Evolutionary conservation across 2,797 vertebrate genomes (phyloP), one percentile per base, ranked within the genome.

Genomic region (Neomorphus geoffroyi): DNA sequence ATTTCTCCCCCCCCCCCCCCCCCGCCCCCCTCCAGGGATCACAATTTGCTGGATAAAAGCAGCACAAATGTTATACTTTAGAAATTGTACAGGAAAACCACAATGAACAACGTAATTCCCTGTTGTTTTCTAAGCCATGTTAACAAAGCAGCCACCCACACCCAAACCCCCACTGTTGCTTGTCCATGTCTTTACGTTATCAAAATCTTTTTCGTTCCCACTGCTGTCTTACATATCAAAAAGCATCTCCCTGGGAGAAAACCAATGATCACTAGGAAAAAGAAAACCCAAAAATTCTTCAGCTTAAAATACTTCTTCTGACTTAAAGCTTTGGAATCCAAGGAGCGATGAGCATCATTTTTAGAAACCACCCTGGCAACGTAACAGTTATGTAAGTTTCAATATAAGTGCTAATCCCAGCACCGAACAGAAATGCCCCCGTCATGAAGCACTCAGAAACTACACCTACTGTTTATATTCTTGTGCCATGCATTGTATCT

Each of bases 311-410:
- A 86, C 35, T 58, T 77, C 37, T 43, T 80, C 71, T 91, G 83
- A 84, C 37, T 90, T 92, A 64, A 67, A 93, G 80, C 82, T 88
- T 53, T 27, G 83, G 82, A 86, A 90, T 22, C 15, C 50, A 61
- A 82, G 90, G 41, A 95, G 73, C 0, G 0, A 81, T 9, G 32
- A 90, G 53, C 26, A 41, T 66, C 66, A 58, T 96, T 96, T 96
- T 96, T 96, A 96, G 95, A 70, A 96, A 67, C 92, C 91, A 86
- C 92, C 94, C 85, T 32, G 75, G 70, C 89, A 91, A 74, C 0
- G 11, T 37, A 43, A 67, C 74, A n/a, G 51, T 96, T 96, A 96
- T 0, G 0, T 88, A 96, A 95, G 41, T 70, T 86, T 39, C 73
- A 90, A 84, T 4, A 81, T 70, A n/a, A 95, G 80, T 26, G 23